Base-by-base conservation (phyloP, 2,888 invertebrate genomes). In the Abrostola triplasia region DNA sequence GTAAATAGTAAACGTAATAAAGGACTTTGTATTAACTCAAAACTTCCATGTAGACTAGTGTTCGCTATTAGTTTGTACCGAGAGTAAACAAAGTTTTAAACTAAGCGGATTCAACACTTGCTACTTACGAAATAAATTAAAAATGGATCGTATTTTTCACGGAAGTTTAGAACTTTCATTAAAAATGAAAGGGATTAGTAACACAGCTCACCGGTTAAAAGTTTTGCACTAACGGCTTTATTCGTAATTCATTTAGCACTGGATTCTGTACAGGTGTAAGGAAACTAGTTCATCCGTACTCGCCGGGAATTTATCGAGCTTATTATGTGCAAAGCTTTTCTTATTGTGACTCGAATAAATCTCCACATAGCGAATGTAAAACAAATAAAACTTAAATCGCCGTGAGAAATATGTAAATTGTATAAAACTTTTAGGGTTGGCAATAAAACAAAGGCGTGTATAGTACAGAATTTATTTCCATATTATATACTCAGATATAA, bases 401-500 rank as follows among this genome's bases (percentile, higher is more conserved):
- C 11, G 36, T 13, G 48, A 67, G 63, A 65, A 61, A 66, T 75
- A 75, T 69, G 66, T 68, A 75, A 75, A 72, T 75, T 58, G 76
- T 66, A 62, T 60, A 54, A 57, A 75, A 68, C 53, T 68, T 70
- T 74, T 64, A 63, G 63, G 57, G 56, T 56, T 58, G 55, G 51
- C 80, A 86, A 85, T 82, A 81, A 90, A 89, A 88, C 84, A 79
- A 83, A 66, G 64, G 57, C 52, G 69, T 74, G 70, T 90, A 91
- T 91, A 89, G 89, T 93, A 93, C 90, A 93, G 89, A 90, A 88
- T 93, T 94, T 92, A 93, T 93, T 92, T 89, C 88, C 85, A 88
- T 90, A 89, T 89, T 90, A 91, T 91, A 91, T 93, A 91, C 87
- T 93, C 92, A 89, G 87, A 88, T 90, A 88, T 90, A 90, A 91